Base-by-base conservation (phyloP, 2,113 vertebrate genomes). In the Pelusios castaneus region DNA sequence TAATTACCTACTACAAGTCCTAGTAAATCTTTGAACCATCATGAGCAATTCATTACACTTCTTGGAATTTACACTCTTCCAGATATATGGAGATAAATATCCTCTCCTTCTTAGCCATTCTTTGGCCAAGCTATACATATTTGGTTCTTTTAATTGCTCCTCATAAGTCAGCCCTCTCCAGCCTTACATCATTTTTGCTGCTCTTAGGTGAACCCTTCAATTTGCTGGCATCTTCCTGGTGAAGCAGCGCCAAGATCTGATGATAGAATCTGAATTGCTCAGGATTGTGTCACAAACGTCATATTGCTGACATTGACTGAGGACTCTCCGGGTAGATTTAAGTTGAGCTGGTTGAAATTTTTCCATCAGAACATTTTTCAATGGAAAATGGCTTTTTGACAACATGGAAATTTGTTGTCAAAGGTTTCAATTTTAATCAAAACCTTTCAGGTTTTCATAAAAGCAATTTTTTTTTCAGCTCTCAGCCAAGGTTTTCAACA, bases 1-100 rank as follows among this genome's bases (percentile, higher is more conserved):
- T 96, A 95, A 96, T 96, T 96, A 94, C 81, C 79, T 95, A 88
- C 88, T 91, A 93, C 73, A 93, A 84, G 45, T 95, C 91, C 77
- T 92, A 92, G 90, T 95, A 96, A 96, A 97, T 97, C 91, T 96
- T 97, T 97, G 95, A 97, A 94, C 45, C 81, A 94, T 91, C 73
- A 95, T 89, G 94, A 97, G 88, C 63, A 87, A 76, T 94, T 94
- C 91, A 95, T 95, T 91, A 96, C 47, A 70, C 90, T 79, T 51
- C 75, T 89, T 82, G 83, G 81, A 96, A 96, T 97, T 97, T 97
- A 96, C 89, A 82, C 92, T 89, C 63, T 91, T 94, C 86, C 85
- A 97, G 95, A 93, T 93, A 95, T 79, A 91, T 22, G 76, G 84
- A 96, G 89, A 97, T 95, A 90, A 93, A 96, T 94, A 96, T 92